Base-by-base conservation (phyloP, 2,797 vertebrate species). In the Falco peregrinus region DNA sequence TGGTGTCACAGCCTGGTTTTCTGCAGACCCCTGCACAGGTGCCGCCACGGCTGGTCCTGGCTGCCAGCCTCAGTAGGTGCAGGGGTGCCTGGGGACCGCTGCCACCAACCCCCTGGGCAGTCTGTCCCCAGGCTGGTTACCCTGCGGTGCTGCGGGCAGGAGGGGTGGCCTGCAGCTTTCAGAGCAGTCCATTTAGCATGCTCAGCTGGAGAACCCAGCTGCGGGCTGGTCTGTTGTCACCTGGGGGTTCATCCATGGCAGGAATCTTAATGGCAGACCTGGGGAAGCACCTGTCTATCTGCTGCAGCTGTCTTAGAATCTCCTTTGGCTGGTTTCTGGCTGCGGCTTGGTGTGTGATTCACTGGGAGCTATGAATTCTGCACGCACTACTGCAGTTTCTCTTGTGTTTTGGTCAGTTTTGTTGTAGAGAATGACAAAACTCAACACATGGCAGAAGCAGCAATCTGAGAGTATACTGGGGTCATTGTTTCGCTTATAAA, bases 61-160 rank as follows among this genome's bases (percentile, higher is more conserved):
- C 81, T 45, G 45, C 3, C 13, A 0, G 2, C 69, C 87, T 3
- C 3, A 0, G 8, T 0, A 4, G 73, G 3, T 2, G 50, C 64
- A 6, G 35, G 54, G 0, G 47, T 10, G 70, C 28, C 22, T 6
- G 51, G 56, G 12, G 71, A 5, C 41, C 0, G 39, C 69, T 15
- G 24, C 33, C 43, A 4, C 4, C 0, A 10, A 11, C 12, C 53
- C 91, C 86, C 5, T 0, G 5, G 81, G 78, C 78, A 65, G 50
- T 0, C 1, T 14, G 56, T 78, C 95, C 77, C 91, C 54, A 16
- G 59, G 65, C 50, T 5, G 26, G 13, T 17, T 28, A 11, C 2
- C 67, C 84, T 1, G 37, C 6, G 0, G 22, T 16, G 61, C 68
- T 33, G 56, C 84, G 43, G 29, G 3, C 16, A 37, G 48, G 50